These are phyloP conservation scores for Sylvicola cinctus DNA, from an alignment of 2,888 invertebrate genomes.

Conservation along the genomic window DNA sequence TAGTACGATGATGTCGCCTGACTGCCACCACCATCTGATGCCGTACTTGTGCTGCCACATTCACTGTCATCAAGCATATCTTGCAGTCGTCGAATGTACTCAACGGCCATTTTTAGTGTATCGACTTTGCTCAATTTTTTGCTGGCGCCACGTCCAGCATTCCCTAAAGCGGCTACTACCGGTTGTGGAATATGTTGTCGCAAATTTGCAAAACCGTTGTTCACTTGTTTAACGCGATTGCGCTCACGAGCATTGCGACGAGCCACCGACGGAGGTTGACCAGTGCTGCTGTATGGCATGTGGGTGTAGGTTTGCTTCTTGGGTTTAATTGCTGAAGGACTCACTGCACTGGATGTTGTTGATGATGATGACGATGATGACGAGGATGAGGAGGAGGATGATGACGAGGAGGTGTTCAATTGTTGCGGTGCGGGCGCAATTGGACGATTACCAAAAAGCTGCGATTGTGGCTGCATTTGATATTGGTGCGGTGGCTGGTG, in stretches of 20 bases:
- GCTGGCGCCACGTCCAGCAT: conserved; percentile 39
- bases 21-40: conserved; percentile 20
- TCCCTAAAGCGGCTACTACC: conserved; percentile 48
- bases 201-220: conserved; percentile 74
- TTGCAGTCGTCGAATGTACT: conserved; percentile 72
- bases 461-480: too few relatives aligned
- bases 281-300: too few relatives aligned
- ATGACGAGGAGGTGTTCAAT: too few relatives aligned
- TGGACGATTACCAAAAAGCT: too few relatives aligned
- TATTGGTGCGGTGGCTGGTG: too few relatives aligned
- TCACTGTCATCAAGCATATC: not conserved
- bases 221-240: conserved; percentile 85
- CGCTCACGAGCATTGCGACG: conserved; percentile 80
- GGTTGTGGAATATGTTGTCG: conserved; percentile 71
- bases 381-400: too few relatives aligned
- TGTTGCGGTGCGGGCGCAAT: too few relatives aligned
- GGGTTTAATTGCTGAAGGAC: conserved; percentile 15
- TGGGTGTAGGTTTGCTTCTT: conserved; percentile 24
- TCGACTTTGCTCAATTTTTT: conserved; percentile 77
- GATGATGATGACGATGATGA: too few relatives aligned
- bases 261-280: conserved; percentile 64
- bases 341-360: too few relatives aligned
- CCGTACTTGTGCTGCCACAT: conserved; percentile 19
- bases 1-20: conserved; percentile 12
- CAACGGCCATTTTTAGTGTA: conserved; percentile 74